Evolutionary conservation across 2,888 invertebrate genomes (phyloP), one percentile per base, ranked within the genome.

Genomic region (Ectropis crepuscularia): DNA sequence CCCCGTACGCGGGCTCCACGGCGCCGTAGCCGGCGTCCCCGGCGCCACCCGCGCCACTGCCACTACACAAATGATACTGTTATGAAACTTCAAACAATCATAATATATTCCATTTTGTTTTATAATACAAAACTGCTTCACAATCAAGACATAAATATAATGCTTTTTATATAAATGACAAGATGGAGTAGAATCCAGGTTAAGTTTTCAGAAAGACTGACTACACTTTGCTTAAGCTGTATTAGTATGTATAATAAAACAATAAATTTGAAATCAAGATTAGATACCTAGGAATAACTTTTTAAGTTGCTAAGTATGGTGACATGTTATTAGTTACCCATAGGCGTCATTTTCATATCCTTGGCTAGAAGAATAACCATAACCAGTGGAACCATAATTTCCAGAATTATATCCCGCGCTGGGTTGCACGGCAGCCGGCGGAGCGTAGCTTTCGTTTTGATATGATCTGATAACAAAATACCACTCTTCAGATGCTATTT

Each of bases 1-100:
- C 81, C n/a, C 86, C 86, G 71, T 91, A 90, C 0, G 85, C 83
- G 1, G 87, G 79, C 73, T 91, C 92, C 0, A 82, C 78, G 1
- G 85, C 79, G 6, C 91, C 90, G 71, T 92, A 92, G 47, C 90
- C 90, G 0, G 90, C 89, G 68, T 91, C 92, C 0, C 91, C 92
- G 0, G 90, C 90, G 0, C 88, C 89, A 2, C 87, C 86, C 11
- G 78, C 77, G 5, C 79, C 80, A 16, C 79, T 79, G 16, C 75
- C 50, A 53, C 28, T 49, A 54, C 9, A 6, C 11, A 12, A 57
- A 39, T 7, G 2, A 57, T 57, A 48, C 41, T 5, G 8, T 41
- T 41, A 41, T 9, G 7, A 10, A 39, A 41, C 41, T 41, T 7
- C 10, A 5, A 41, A 9, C 41, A 41, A 0, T 41, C 4, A 41